Conservation (phyloP, 2,113 vertebrate genomes). For the Seriola quinqueradiata region DNA sequence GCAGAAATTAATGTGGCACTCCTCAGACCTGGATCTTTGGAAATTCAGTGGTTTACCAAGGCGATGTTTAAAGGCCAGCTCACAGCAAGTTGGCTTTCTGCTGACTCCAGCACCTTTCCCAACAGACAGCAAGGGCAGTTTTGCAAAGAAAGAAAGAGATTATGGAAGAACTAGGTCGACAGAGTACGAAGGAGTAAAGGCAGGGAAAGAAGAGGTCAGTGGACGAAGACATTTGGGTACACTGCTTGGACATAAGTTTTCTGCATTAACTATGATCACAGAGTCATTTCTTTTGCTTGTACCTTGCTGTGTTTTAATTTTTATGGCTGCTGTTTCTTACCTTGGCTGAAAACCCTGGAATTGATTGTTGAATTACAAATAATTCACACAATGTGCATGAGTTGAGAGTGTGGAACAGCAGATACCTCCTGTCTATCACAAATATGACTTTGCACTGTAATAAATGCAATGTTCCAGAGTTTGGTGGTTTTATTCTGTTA, state of each 20-base stretch:
- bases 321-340: background rate
- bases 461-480: too few relatives aligned
- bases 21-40: slow-evolving; percentile 18
- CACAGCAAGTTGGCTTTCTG: slow-evolving; percentile 1
- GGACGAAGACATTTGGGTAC: background rate
- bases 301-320: background rate
- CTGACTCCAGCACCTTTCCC: slow-evolving; percentile 14
- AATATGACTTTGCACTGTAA: background rate
- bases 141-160: background rate
- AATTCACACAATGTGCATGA: background rate
- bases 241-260: background rate
- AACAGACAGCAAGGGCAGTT: background rate
- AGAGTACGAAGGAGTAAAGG: background rate
- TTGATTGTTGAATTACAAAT: background rate
- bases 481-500: background rate
- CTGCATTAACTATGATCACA: background rate
- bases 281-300: background rate
- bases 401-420: slow-evolving; percentile 2
- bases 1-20: slow-evolving; percentile 11
- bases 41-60: slow-evolving; percentile 9
- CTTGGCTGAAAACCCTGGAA: background rate
- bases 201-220: background rate
- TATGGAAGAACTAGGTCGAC: background rate
- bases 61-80: background rate
- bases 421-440: background rate